Base-by-base conservation (phyloP, 2,888 invertebrate genomes). In the Schizaphis graminum region DNA sequence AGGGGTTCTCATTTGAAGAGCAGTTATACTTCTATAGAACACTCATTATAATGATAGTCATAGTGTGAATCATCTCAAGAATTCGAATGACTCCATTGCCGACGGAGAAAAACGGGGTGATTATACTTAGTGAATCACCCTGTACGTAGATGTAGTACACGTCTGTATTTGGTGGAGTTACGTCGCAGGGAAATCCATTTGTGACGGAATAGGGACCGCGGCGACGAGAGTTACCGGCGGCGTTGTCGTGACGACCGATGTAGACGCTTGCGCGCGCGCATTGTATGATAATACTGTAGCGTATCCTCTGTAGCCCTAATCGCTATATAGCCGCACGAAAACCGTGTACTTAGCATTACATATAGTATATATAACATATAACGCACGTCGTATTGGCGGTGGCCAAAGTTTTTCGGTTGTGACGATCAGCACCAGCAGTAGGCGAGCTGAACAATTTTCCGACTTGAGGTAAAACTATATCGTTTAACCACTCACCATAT, bases 241-340 rank as follows among this genome's bases (percentile, higher is more conserved):
- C 61, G 94, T 94, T 94, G 94, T 94, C 94, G 86, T 94, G 94
- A 67, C 94, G 94, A 94, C 94, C 91, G 90, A 21, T 86, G 24
- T 90, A 91, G 94, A 94, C 94, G 94, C 94, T 94, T 67, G 94
- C 94, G 94, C 94, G 91, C 86, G 85, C 44, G 67, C 67, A 35
- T 35, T 35, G 67, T 35, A 16, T 7, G 35, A 35, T 35, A n/a
- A 21, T 77, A 35, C 35, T 56, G 7, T 77, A n/a, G 3, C 61
- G n/a, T 56, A 85, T 49, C 84, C 89, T 86, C 44, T 4, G 49
- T 67, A 61, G 61, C 16, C 56, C 67, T 47, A 0, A n/a, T 24
- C 57, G 57, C 84, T 47, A 47, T 3, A 3, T 16, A 28, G 56
- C 35, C 35, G 35, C 53, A 53, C 1, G 13, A 28, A 44, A 26